Evolutionary conservation across 2,797 vertebrate genomes (phyloP), one percentile per base, ranked within the genome.

Genomic region (Crocidura indochinensis): DNA sequence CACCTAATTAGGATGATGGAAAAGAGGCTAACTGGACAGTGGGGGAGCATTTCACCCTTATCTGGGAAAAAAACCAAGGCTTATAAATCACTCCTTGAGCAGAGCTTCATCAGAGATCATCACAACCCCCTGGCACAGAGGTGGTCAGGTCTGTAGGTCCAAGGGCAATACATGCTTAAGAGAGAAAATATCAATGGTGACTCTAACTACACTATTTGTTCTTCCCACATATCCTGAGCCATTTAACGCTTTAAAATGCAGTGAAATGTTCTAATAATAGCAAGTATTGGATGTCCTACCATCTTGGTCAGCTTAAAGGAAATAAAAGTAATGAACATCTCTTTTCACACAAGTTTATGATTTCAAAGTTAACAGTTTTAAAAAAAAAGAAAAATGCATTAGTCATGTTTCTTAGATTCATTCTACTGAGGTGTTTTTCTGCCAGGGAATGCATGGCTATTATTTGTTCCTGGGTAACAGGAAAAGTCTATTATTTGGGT

Each of bases 271-370:
- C 79, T 31, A 77, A 27, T 51, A 65, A 69, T 26, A 22, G 56
- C 51, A 86, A 69, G 90, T 12, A 65, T 24, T 81, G 10, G 4
- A 53, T 87, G 86, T 91, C 6, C 38, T 83, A 67, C 22, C 26
- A 73, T 12, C 20, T 91, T 17, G 31, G 27, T 77, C 51, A 81
- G 82, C 14, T 75, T 68, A 64, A 2, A 71, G 64, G 78, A 90
- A 93, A 94, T 78, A 87, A 92, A 92, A 83, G 6, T 68, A 73
- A 69, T 53, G 56, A 15, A 83, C 65, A 68, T 91, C 88, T 90
- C 65, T 92, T 90, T 47, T 77, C 67, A 88, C 8, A 62, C 4
- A 74, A 73, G 47, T 71, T 79, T 88, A 20, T 84, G 44, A 91
- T 73, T 78, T 24, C 67, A 94, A 87, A 79, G 65, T 81, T 38